A percentile compares a stretch with the other conserved stretches of the same genome.
Evolutionary conservation across 2,113 vertebrate species (phyloP).

Genomic region (Candoia aspera): DNA sequence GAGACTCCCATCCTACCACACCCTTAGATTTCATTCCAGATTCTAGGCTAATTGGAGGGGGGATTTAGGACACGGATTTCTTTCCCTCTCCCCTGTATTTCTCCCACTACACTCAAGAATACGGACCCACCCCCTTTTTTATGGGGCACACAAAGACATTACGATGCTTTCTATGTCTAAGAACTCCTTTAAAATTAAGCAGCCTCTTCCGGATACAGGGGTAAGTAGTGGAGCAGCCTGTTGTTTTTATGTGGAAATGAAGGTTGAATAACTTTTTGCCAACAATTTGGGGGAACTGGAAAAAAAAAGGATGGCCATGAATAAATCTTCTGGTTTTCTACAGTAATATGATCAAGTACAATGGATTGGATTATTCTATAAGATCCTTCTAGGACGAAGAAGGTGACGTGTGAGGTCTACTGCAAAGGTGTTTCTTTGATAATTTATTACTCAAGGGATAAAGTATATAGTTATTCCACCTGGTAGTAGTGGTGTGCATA

Average conservation of each 20-base stretch:
- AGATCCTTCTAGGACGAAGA: neutral
- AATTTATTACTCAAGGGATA: neutral
- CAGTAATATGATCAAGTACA: neutral
- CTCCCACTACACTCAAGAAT: neutral
- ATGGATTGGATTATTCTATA: neutral
- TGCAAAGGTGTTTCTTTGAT: neutral
- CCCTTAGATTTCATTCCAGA: neutral
- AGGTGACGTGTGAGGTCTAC: neutral
- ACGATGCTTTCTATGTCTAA: constrained; percentile 80
- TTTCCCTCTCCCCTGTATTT: neutral
- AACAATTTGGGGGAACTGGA: neutral
- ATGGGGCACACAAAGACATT: constrained; percentile 3
- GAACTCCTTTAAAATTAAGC: constrained; percentile 82
- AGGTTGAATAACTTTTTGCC: neutral
- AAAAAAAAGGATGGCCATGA: neutral
- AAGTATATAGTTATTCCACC: neutral
- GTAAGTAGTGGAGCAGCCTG: constrained; percentile 53
- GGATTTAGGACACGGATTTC: neutral
- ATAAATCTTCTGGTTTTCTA: neutral
- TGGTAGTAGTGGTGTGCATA: neutral
- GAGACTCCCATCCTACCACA: neutral
- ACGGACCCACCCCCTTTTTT: neutral
- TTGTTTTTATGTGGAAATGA: neutral
- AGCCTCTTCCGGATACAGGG: constrained; percentile 72
- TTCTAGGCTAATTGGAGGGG: neutral